These are phyloP conservation scores for Tachysurus vachellii DNA, from an alignment of 2,113 vertebrate species.

Conservation along the genomic window DNA sequence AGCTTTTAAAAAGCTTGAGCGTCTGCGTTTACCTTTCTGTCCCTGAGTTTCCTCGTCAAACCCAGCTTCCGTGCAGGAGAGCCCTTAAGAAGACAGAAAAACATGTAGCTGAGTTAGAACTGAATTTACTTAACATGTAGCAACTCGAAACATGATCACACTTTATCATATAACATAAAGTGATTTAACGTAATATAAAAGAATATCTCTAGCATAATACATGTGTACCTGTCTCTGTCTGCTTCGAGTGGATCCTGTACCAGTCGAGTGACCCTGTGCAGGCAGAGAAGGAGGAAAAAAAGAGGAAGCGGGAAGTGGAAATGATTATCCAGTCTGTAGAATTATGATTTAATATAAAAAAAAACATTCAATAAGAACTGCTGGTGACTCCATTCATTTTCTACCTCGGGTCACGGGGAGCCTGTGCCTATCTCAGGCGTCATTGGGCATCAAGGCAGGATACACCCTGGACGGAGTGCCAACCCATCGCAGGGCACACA, in stretches of 20 bases:
- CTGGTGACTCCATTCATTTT: too few relatives aligned
- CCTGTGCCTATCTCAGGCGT: too few relatives aligned
- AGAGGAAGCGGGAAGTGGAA: not conserved
- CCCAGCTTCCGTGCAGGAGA: constrained; percentile 70
- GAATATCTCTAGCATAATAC: not conserved
- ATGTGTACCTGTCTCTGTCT: constrained; percentile 53
- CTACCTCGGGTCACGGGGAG: too few relatives aligned
- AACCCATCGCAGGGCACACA: too few relatives aligned
- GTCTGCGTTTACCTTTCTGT: constrained; percentile 60
- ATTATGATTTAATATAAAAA: not conserved
- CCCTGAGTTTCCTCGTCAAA: constrained; percentile 63
- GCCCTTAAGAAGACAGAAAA: constrained; percentile 49
- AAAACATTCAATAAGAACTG: not conserved
- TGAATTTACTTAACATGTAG: not conserved
- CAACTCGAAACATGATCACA: not conserved
- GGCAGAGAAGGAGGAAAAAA: not conserved
- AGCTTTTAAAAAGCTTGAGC: not conserved
- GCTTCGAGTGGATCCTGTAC: constrained; percentile 26
- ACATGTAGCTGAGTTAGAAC: not conserved
- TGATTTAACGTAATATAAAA: not conserved
- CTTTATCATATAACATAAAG: not conserved
- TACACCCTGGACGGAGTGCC: too few relatives aligned
- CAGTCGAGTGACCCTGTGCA: constrained; percentile 19
- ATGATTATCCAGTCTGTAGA: not conserved
- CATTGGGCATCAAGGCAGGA: too few relatives aligned